These are phyloP conservation scores for Antennarius striatus DNA, from an alignment of 2,113 vertebrate species.

Conservation along the genomic window DNA sequence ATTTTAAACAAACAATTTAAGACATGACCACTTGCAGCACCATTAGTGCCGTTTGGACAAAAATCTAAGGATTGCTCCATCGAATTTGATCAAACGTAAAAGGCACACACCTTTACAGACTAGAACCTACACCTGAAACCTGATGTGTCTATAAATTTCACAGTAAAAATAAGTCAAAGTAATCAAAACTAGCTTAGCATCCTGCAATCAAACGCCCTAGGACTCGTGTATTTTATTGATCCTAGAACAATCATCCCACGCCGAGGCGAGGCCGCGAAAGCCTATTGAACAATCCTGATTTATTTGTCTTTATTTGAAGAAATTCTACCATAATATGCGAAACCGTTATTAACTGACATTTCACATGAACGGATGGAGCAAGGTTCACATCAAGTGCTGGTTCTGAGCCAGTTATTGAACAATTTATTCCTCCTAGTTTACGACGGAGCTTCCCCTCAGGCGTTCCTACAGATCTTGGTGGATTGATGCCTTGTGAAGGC, in stretches of 20 bases:
- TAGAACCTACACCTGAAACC: too few species aligned
- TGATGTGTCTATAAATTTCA: slow-evolving; percentile 15
- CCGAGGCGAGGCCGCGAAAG: slow-evolving; percentile 6
- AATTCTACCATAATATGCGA: slow-evolving; percentile 12
- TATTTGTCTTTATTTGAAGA: slow-evolving; percentile 20
- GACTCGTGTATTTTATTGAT: slow-evolving; percentile 48
- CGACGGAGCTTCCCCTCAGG: slow-evolving; percentile 41
- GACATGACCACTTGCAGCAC: too few species aligned
- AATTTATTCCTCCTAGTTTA: slow-evolving; percentile 55
- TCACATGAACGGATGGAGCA: slow-evolving; percentile 16
- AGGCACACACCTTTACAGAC: too few species aligned
- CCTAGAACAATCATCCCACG: slow-evolving; percentile 12
- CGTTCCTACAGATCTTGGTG: slow-evolving; percentile 38
- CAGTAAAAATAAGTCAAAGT: slow-evolving; percentile 35
- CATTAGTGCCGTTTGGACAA: too few species aligned
- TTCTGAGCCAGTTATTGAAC: slow-evolving; percentile 48
- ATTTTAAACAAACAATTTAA: too few species aligned
- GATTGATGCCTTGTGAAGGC: slow-evolving; percentile 38
- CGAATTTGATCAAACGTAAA: too few species aligned
- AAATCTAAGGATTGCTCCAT: too few species aligned
- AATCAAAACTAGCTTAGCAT: slow-evolving; percentile 27
- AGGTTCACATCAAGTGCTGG: slow-evolving; percentile 17
- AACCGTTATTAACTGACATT: slow-evolving; percentile 37
- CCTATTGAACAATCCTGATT: background rate
- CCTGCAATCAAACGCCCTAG: background rate